phyloP scores from a whole-genome alignment of 2,888 invertebrate genomes.

The Ecliptopera silaceata region DNA sequence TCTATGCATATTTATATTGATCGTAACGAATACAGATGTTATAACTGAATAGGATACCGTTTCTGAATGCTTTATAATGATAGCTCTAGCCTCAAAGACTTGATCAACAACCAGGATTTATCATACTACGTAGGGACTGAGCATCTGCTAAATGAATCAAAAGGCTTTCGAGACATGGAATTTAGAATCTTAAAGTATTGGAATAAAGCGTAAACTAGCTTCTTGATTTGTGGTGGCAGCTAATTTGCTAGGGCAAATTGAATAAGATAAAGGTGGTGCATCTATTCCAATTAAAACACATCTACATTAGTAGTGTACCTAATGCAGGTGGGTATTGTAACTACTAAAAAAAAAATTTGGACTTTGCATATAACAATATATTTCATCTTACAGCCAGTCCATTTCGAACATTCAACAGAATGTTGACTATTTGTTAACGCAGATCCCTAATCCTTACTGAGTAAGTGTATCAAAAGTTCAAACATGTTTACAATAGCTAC shows the following conservation, averaged over 20 bases:
- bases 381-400: too few species aligned
- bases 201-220: neutral
- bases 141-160: slow-evolving; percentile 28
- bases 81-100: slow-evolving; percentile 12
- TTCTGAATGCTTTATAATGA: slow-evolving; percentile 24
- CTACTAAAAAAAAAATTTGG: too few species aligned
- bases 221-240: neutral
- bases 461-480: too few species aligned
- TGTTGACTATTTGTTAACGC: too few species aligned
- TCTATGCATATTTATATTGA: neutral
- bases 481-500: too few species aligned
- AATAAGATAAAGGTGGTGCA: neutral
- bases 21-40: slow-evolving; percentile 15
- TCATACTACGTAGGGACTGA: slow-evolving; percentile 18
- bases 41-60: slow-evolving; percentile 23
- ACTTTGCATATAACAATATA: too few species aligned
- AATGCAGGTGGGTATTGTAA: too few species aligned
- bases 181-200: slow-evolving; percentile 5
- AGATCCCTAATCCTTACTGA: too few species aligned
- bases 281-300: neutral
- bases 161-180: neutral
- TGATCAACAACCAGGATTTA: slow-evolving; percentile 23
- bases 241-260: slow-evolving; percentile 13
- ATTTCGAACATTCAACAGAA: too few species aligned
- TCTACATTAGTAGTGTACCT: too few species aligned